Base-by-base conservation (phyloP, 2,888 invertebrate species). In the Mamestra brassicae region DNA sequence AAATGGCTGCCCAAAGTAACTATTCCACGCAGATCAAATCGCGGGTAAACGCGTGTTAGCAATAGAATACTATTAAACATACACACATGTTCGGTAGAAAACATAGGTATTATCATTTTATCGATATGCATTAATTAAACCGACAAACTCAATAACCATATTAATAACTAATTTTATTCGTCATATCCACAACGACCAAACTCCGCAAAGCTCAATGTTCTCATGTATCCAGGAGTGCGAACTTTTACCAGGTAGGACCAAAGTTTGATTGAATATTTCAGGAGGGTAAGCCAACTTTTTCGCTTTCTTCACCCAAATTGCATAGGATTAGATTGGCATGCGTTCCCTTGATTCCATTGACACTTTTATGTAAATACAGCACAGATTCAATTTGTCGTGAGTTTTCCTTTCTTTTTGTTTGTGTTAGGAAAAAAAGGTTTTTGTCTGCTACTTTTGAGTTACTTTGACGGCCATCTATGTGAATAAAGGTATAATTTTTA, bases 181-280 rank as follows among this genome's bases (percentile, higher is more conserved):
- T 17, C 81, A 66, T 42, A 73, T 85, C 85, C 74, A 76, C 85
- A 73, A 76, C 4, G 34, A n/a, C 13, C 61, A 36, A 34, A 0
- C 8, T 55, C 1, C 10, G 38, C 36, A 17, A 47, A 38, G 7
- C 66, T 78, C 17, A 45, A 79, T 64, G 67, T 83, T 70, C 76
- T 74, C 78, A 77, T 86, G 81, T 86, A 81, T 84, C 72, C 80
- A 84, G 77, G 78, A 87, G 81, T 81, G 77, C 80, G 87, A 91
- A 90, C 85, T 91, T 90, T 80, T 69, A 78, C 62, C 88, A 90
- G 91, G 89, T 90, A 89, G 79, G 83, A 87, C 86, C 83, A 90
- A 94, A 94, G 87, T 94, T 94, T 92, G 93, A 94, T 94, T 93
- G 93, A 94, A 94, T 93, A 92, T 92, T 91, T 92, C 90, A 90